phyloP scores from a whole-genome alignment of 2,797 vertebrate species.

The Onychomys arenicola region DNA sequence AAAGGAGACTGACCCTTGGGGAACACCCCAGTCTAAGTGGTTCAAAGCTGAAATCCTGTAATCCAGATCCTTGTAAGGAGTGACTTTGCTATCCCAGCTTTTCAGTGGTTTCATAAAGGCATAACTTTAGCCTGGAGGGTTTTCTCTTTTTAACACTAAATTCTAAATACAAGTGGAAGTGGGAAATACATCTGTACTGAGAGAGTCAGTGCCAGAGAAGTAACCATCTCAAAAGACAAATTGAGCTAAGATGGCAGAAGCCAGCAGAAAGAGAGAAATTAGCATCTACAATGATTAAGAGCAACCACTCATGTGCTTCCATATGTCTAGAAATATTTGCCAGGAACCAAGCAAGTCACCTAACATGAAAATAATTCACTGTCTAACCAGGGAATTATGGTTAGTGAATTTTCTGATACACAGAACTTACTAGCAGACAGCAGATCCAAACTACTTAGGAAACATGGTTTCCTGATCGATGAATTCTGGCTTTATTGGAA shows the following conservation, averaged over 20 bases:
- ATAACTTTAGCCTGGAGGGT: background rate
- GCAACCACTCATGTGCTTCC: background rate
- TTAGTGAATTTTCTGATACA: background rate
- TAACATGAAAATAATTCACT: constrained; percentile 32
- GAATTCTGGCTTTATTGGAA: background rate
- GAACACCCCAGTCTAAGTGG: background rate
- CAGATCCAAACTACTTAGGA: constrained; percentile 20
- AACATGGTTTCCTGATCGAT: background rate
- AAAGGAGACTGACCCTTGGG: background rate
- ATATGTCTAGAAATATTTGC: background rate
- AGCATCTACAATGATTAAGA: background rate
- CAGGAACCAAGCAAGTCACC: background rate
- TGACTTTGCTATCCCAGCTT: background rate
- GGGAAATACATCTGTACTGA: background rate
- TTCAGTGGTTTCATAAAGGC: background rate
- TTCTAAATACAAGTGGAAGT: background rate
- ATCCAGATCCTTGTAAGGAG: background rate
- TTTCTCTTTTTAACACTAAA: background rate
- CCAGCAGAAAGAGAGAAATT: background rate
- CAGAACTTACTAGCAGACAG: background rate
- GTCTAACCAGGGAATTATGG: background rate
- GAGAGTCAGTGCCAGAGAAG: background rate
- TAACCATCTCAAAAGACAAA: background rate
- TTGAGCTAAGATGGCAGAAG: background rate
- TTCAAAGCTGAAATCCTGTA: no score